Conservation (phyloP, 2,888 invertebrate species). For the Mallateleia sp. region DNA sequence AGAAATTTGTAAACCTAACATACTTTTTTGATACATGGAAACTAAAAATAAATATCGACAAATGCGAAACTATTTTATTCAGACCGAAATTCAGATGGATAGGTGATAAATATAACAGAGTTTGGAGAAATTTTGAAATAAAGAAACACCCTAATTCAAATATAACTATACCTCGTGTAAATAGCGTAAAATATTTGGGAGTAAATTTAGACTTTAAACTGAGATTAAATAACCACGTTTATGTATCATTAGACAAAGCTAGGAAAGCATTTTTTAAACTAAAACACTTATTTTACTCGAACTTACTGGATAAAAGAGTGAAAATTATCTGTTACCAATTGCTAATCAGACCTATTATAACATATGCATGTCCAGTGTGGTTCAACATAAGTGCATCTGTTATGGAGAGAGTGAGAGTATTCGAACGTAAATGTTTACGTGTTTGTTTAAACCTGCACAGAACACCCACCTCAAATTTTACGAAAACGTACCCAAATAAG, state of each 20-base stretch:
- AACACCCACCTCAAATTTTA: neutral
- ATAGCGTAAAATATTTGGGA: conserved; percentile 39
- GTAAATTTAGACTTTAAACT: conserved; percentile 16
- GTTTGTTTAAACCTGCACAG: neutral
- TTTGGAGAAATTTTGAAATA: conserved; percentile 48
- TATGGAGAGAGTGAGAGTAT: conserved; percentile 33
- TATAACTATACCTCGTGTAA: conserved; percentile 9
- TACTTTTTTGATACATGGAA: conserved; percentile 36
- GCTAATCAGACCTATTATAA: conserved; percentile 33
- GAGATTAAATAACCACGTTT: conserved; percentile 45
- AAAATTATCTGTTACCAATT: conserved; percentile 26
- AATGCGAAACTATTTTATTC: conserved; percentile 72
- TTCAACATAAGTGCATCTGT: conserved; percentile 24
- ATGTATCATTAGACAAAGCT: conserved; percentile 70
- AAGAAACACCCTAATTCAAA: neutral
- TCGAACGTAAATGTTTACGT: conserved; percentile 47
- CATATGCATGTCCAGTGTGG: conserved; percentile 39
- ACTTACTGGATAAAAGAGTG: conserved; percentile 24
- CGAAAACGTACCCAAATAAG: neutral
- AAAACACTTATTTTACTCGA: conserved; percentile 66
- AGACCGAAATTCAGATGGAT: conserved; percentile 38
- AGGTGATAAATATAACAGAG: neutral
- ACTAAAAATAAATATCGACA: conserved; percentile 49
- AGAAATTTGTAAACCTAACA: neutral
- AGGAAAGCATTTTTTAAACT: conserved; percentile 64